Percentiles rank a stretch among this genome's conserved stretches.
phyloP scores from a whole-genome alignment of 2,888 invertebrate genomes.

The Watsonalla cultraria region DNA sequence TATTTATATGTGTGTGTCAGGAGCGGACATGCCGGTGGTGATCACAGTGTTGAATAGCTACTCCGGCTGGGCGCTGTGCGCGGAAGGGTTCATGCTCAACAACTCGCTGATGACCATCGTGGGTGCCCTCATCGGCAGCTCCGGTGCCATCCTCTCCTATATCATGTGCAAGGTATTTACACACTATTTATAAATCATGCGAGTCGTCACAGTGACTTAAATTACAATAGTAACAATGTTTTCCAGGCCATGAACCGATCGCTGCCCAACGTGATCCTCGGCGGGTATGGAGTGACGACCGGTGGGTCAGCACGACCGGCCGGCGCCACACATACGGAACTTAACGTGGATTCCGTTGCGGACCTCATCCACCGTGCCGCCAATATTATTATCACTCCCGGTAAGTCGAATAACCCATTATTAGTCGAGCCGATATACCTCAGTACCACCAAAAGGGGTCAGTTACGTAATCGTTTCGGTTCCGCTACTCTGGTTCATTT shows the following conservation, averaged over 20 bases:
- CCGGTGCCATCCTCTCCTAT: slow-evolving; percentile 94
- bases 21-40: slow-evolving; percentile 96
- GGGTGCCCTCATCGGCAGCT: slow-evolving; percentile 93
- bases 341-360: slow-evolving; percentile 85
- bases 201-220: not conserved
- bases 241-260: slow-evolving; percentile 88
- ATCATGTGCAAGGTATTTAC: slow-evolving; percentile 93
- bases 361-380: slow-evolving; percentile 87
- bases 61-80: slow-evolving; percentile 95
- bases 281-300: slow-evolving; percentile 89
- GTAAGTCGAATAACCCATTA: slow-evolving; percentile 37
- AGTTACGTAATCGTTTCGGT: not conserved
- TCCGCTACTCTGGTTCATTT: not conserved
- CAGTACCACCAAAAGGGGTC: too few species aligned
- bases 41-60: slow-evolving; percentile 95
- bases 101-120: slow-evolving; percentile 95
- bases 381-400: slow-evolving; percentile 93
- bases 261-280: slow-evolving; percentile 91
- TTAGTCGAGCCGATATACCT: too few species aligned
- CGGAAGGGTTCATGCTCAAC: slow-evolving; percentile 96
- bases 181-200: not conserved
- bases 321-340: slow-evolving; percentile 89
- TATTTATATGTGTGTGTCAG: slow-evolving; percentile 47
- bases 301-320: slow-evolving; percentile 88
- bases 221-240: too few species aligned